Base-by-base conservation (phyloP, 2,888 invertebrate species). In the Horisme vitalbata region DNA sequence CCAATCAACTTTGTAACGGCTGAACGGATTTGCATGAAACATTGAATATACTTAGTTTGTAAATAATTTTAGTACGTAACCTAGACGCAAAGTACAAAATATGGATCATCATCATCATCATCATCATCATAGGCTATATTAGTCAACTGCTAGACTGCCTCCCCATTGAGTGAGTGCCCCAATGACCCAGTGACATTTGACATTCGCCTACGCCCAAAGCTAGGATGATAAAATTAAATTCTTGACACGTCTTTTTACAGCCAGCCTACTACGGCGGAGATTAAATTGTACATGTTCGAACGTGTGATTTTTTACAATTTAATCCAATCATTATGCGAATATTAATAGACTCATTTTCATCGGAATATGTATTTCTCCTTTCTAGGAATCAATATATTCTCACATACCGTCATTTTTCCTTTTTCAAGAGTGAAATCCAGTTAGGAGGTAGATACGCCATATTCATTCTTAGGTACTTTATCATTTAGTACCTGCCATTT, bases 301-400 rank as follows among this genome's bases (percentile, higher is more conserved):
- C 20, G 33, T 15, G 33, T 24, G 23, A 32, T 33, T 20, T 23
- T 41, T 38, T 43, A 38, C 48, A 26, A 41, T 27, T 14, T 32
- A 37, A 47, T 41, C 35, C 20, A 21, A 28, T 38, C 23, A 48
- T 34, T 37, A 38, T 43, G 44, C 26, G 35, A 39, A 39, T 44
- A 39, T 35, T 31, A 23, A 36, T 9, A 6, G 26, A 15, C 27
- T 49, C 31, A 49, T 44, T 49, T 44, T 43, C 34, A 47, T 47
- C 15, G 10, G 43, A 34, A 38, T 48, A 48, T 48, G 43, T 45
- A 43, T 30, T 38, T 31, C 28, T 48, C 43, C 37, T 34, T 38
- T 31, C 9, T 24, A 20, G 11, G 30, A 2, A 21, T 9, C 6
- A 28, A 44, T 15, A 31, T 34, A 30, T 28, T 35, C 27, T 24